Base-by-base conservation (phyloP, 2,797 vertebrate species). In the Rhinogobio ventralis region DNA sequence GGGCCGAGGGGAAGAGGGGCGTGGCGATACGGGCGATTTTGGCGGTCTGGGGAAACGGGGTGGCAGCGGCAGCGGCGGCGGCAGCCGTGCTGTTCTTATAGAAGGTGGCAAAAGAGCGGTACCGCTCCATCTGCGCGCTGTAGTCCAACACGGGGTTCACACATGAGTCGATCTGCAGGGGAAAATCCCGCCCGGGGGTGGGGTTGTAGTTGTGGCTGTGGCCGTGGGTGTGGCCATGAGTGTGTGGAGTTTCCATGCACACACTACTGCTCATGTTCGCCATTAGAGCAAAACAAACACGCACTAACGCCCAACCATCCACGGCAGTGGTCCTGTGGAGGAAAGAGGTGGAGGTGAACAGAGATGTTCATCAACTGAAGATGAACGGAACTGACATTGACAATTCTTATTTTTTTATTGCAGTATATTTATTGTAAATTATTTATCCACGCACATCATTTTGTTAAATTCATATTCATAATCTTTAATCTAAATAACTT, bases 41-140 rank as follows among this genome's bases (percentile, higher is more conserved):
- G 86, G 96, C 96, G 0, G 96, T 96, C 93, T 96, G 97, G 3
- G 96, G 96, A 90, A 97, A 97, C 62, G 94, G 85, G 15, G 33
- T 45, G 7, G 62, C 67, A 0, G 64, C 45, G 7, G 91, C 93
- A 0, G 92, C 64, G 3, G 93, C 91, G 62, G 92, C 93, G 85
- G 94, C 92, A 89, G 94, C 96, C 88, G 96, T 96, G 89, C 95
- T 95, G 90, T 94, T 96, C 92, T 97, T 97, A 93, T 97, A 97
- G 96, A 97, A 97, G 90, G 92, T 96, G 89, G 97, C 97, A 53
- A 97, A 97, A 87, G 97, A 97, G 1, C 96, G 96, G 89, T 97
- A 97, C 10, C 97, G 95, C 92, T 98, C 97, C 96, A 98, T 97
- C 92, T 98, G 97, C 2, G 96, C 95, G 86, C 95, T 96, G 95